These are phyloP conservation scores for Macrosoma leucophasiata DNA, from an alignment of 2,888 invertebrate species.

Conservation along the genomic window DNA sequence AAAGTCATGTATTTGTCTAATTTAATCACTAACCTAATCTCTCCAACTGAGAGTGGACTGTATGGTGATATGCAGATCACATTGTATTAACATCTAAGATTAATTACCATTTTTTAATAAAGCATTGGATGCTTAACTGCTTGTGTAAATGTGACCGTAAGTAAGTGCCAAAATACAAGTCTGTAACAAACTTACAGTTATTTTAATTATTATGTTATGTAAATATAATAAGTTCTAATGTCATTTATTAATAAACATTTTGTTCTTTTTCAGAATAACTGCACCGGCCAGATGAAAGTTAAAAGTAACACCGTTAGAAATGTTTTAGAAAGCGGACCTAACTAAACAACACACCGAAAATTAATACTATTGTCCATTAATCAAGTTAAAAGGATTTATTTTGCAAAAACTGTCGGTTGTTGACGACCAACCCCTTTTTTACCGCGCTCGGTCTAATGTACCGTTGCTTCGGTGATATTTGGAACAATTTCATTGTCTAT, in stretches of 20 bases:
- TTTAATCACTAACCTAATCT: too few species aligned
- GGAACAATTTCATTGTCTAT: constrained; percentile 53
- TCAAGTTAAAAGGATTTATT: constrained; percentile 59
- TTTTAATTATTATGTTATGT: too few species aligned
- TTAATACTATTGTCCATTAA: constrained; percentile 64
- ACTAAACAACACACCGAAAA: constrained; percentile 47
- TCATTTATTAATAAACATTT: neutral
- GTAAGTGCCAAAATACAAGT: too few species aligned
- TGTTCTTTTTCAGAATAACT: constrained; percentile 1
- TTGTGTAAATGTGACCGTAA: too few species aligned
- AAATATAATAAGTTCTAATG: too few species aligned
- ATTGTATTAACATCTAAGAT: too few species aligned
- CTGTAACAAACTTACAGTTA: too few species aligned
- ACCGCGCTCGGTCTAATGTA: constrained; percentile 32
- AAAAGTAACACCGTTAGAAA: constrained; percentile 31
- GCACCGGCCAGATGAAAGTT: constrained; percentile 26
- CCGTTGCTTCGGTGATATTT: constrained; percentile 58
- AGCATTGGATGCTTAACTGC: too few species aligned
- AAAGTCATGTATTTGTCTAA: too few species aligned
- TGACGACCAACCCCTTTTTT: constrained; percentile 61
- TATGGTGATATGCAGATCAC: too few species aligned
- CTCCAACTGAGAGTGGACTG: too few species aligned
- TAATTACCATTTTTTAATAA: too few species aligned
- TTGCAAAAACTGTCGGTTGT: constrained; percentile 50
- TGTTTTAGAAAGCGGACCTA: constrained; percentile 31